A percentile compares a stretch with the other conserved stretches of the same genome.
These are phyloP conservation scores for Sander lucioperca DNA, from an alignment of 2,113 vertebrate species.

Conservation along the genomic window DNA sequence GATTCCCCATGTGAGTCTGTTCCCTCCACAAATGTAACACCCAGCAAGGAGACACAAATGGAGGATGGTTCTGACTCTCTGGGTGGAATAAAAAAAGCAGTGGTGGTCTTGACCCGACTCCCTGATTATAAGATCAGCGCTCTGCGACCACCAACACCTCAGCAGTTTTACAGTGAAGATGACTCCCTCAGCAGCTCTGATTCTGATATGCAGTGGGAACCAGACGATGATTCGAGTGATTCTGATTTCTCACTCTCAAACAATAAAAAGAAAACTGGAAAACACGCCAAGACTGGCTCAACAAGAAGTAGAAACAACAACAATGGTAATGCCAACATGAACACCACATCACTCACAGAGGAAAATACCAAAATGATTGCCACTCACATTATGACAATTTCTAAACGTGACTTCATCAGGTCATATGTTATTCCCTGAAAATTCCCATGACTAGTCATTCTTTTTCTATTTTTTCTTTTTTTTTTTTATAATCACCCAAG, in stretches of 20 bases:
- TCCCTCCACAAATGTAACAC: conserved; percentile 24
- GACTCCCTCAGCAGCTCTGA: conserved; percentile 63
- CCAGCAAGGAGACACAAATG: conserved; percentile 1
- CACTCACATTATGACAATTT: not conserved
- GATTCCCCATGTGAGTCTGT: conserved; percentile 10
- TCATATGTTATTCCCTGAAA: not conserved
- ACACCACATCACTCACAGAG: not conserved
- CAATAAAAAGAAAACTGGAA: conserved; percentile 22
- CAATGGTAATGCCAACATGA: conserved; percentile 38
- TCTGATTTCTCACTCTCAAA: conserved; percentile 34
- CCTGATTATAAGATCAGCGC: conserved; percentile 63
- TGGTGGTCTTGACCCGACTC: conserved; percentile 70
- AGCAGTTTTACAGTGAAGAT: conserved; percentile 66
- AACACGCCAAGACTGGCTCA: not conserved
- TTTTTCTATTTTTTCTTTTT: not conserved
- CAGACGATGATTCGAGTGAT: conserved; percentile 54
- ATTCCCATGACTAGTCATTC: not conserved
- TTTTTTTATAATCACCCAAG: not conserved
- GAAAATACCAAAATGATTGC: not conserved
- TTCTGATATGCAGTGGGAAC: conserved; percentile 59
- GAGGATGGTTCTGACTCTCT: conserved; percentile 16
- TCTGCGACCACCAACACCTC: conserved; percentile 54
- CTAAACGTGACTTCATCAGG: not conserved
- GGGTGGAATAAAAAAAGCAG: conserved; percentile 37
- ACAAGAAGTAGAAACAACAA: not conserved